Conservation (phyloP, 2,888 invertebrate genomes). For the Zaprionus obscuricornis region DNA sequence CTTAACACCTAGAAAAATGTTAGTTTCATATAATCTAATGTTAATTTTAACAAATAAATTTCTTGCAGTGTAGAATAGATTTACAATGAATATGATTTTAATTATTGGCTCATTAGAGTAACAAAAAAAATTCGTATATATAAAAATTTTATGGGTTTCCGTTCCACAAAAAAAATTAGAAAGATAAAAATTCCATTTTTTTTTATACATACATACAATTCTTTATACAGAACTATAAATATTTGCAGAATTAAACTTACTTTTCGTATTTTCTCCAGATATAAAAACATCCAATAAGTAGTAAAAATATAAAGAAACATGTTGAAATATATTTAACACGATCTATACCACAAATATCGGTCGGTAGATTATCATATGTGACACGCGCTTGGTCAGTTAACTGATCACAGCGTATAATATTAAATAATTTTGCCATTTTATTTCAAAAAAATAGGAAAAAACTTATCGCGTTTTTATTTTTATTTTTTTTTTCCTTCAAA, state of each 20-base stretch:
- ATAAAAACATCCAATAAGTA: conserved; percentile 56
- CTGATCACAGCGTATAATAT: conserved; percentile 67
- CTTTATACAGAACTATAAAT: not conserved
- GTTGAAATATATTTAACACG: conserved; percentile 62
- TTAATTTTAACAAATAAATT: too few relatives aligned
- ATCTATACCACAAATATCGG: conserved; percentile 74
- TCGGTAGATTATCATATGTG: conserved; percentile 59
- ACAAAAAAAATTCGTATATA: too few relatives aligned
- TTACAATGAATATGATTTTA: conserved; percentile 31
- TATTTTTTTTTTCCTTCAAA: conserved; percentile 9
- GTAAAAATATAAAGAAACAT: conserved; percentile 44
- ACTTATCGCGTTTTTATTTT: not conserved
- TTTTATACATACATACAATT: too few relatives aligned
- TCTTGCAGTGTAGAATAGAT: conserved; percentile 6
- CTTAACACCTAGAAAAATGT: too few relatives aligned
- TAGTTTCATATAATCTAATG: too few relatives aligned
- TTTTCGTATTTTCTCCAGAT: conserved; percentile 61
- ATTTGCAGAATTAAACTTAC: conserved; percentile 44
- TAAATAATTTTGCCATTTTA: conserved; percentile 56
- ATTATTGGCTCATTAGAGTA: conserved; percentile 21
- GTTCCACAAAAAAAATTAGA: too few relatives aligned
- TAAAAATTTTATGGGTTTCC: too few relatives aligned
- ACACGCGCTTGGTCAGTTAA: conserved; percentile 44
- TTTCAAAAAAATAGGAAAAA: conserved; percentile 11
- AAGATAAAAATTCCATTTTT: too few relatives aligned